Evolutionary conservation across 2,113 vertebrate species (phyloP).

Genomic region (Corynorhinus townsendii): DNA sequence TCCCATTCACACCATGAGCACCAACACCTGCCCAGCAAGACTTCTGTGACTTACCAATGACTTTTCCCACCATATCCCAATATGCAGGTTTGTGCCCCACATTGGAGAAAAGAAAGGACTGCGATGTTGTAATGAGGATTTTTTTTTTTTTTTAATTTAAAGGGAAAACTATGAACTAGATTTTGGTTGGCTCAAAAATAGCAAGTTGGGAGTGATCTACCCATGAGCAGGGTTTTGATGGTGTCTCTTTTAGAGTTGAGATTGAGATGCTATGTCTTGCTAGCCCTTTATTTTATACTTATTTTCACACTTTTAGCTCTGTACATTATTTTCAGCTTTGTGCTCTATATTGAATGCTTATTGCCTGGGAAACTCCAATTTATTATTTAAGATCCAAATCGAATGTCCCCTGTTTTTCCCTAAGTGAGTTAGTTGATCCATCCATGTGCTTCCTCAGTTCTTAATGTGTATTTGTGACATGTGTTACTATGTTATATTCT

Average conservation of each 20-base stretch:
- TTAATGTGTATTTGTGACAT: not conserved
- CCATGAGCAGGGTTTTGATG: rapidly evolving
- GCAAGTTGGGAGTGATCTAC: no score
- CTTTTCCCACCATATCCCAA: not conserved
- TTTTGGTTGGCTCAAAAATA: not conserved
- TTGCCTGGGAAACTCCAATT: not conserved
- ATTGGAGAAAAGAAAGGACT: not conserved
- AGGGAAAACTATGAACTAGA: not conserved
- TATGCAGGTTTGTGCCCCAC: not conserved
- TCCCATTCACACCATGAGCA: not conserved
- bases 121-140: not conserved
- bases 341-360: not conserved
- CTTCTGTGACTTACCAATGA: not conserved
- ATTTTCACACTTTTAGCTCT: not conserved
- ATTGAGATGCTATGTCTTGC: not conserved
- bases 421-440: not conserved
- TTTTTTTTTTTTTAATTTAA: not conserved
- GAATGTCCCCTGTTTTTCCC: not conserved
- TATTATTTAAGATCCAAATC: not conserved
- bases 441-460: not conserved
- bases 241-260: not conserved
- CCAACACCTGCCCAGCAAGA: not conserved
- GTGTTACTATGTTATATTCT: not conserved
- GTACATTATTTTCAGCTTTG: not conserved
- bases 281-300: not conserved